Percentiles rank a stretch among this genome's conserved stretches.
Evolutionary conservation across 2,888 invertebrate genomes (phyloP).

Genomic region (Callinectes sapidus): DNA sequence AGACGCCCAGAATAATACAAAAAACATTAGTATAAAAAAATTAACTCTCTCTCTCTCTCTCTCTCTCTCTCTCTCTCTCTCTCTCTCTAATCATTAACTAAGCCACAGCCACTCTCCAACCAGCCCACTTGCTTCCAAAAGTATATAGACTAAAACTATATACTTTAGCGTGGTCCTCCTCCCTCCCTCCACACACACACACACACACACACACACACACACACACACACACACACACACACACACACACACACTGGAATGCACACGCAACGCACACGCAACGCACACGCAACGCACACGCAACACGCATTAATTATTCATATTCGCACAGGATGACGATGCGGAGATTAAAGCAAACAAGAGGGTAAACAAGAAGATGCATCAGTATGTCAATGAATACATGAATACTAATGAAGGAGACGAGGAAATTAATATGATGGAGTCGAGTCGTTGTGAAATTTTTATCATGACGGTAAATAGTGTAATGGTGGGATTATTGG

Average conservation of each 20-base stretch:
- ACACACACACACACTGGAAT: too few relatives aligned
- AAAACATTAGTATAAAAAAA: too few relatives aligned
- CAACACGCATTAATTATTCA: not conserved
- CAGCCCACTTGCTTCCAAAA: too few relatives aligned
- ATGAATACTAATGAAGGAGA: not conserved
- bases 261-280: not conserved
- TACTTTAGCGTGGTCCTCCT: too few relatives aligned
- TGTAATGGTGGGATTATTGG: too few relatives aligned
- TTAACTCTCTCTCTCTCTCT: not conserved
- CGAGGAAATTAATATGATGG: not conserved
- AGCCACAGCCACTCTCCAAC: not conserved
- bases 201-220: not conserved
- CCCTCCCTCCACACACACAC: not conserved
- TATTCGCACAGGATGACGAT: not conserved
- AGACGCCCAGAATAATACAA: too few relatives aligned
- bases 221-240: not conserved
- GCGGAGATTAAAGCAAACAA: too few relatives aligned
- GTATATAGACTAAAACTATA: too few relatives aligned
- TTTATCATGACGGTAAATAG: too few relatives aligned
- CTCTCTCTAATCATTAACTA: not conserved
- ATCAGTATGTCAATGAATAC: not conserved
- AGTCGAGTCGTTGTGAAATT: too few relatives aligned
- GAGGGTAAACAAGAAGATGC: not conserved
- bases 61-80: constrained; percentile 1
- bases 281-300: not conserved